Base-by-base conservation (phyloP, 2,113 vertebrate species). In the Syngnathus scovelli region DNA sequence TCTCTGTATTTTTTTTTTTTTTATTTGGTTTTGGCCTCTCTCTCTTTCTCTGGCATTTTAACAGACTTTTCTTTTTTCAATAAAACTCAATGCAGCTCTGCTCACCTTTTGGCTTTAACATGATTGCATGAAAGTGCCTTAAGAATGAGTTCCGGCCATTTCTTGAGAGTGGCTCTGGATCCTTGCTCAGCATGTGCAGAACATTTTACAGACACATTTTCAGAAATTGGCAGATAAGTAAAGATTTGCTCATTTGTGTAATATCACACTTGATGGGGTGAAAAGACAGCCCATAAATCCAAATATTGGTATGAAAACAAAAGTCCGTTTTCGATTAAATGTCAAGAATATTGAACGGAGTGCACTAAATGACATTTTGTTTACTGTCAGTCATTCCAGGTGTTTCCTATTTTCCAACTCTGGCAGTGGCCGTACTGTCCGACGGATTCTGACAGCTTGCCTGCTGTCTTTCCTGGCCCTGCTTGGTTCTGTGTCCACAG, bases 391-490 rank as follows among this genome's bases (percentile, higher is more conserved):
- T 10, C 65, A 49, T 72, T 75, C 19, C 72, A 94, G 93, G 27
- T 85, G 79, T 46, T 82, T 81, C 70, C 41, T 81, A 1, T 61
- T 68, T 7, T 7, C 83, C 76, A 54, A 72, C 10, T 18, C 69
- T 19, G 82, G 85, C 12, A 74, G 89, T 41, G 92, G 73, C 63
- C 91, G 82, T 33, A 85, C 90, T 0, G 86, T 93, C 44, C 87
- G 78, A 3, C 89, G 92, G 46, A 90, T 94, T 72, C 70, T 91
- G 78, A 74, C 75, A 0, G 92, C 90, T 1, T 95, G 93, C 66
- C 0, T 83, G 1, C 64, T 95, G 15, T 95, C 93, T 15, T 77
- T 92, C 61, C 78, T 93, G 69, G 91, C 92, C 62, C 84, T 96
- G 64, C 85, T 96, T 0, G 91, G 88, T 5, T 90, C 90, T 0